Evolutionary conservation across 2,113 vertebrate genomes (phyloP).

Genomic region (Coryphaenoides rupestris): DNA sequence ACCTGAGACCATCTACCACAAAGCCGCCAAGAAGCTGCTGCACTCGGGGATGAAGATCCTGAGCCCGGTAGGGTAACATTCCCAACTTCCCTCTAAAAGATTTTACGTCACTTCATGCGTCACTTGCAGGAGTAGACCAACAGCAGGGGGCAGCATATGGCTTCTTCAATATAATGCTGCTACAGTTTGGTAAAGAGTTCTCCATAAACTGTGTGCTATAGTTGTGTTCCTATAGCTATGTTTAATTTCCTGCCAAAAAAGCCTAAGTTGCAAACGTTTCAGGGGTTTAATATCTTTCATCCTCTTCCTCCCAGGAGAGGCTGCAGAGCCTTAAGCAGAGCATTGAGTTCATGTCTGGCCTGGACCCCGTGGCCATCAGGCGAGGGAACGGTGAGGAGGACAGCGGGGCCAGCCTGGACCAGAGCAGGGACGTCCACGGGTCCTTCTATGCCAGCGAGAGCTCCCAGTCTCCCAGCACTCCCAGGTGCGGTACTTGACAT

Average conservation of each 20-base stretch:
- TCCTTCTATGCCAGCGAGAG: slow-evolving; percentile 68
- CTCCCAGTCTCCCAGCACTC: slow-evolving; percentile 73
- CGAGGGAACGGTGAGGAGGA: slow-evolving; percentile 67
- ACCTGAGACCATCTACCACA: slow-evolving; percentile 96
- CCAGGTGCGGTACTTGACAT: slow-evolving; percentile 53
- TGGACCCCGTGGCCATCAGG: slow-evolving; percentile 78
- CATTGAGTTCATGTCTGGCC: slow-evolving; percentile 93
- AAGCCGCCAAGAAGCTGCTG: slow-evolving; percentile 92
- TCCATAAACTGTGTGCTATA: too few species aligned
- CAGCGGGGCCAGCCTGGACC: slow-evolving; percentile 53
- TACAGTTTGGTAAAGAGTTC: too few species aligned
- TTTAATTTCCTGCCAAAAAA: not conserved
- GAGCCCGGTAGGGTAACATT: slow-evolving; percentile 94
- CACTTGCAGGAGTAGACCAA: slow-evolving; percentile 9
- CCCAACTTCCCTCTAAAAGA: slow-evolving; percentile 11
- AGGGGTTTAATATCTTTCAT: not conserved
- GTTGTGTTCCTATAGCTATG: not conserved
- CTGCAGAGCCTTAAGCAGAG: slow-evolving; percentile 94
- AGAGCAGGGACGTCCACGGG: slow-evolving; percentile 59
- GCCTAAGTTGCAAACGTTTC: not conserved
- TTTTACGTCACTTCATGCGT: slow-evolving; percentile 4
- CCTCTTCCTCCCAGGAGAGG: slow-evolving; percentile 81
- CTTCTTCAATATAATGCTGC: not conserved
- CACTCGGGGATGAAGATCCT: slow-evolving; percentile 98
- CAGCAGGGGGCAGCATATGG: slow-evolving; percentile 56